A percentile compares a stretch with the other conserved stretches of the same genome.
Conservation (phyloP, 2,888 invertebrate genomes). For the Sarcophaga subvicina region DNA sequence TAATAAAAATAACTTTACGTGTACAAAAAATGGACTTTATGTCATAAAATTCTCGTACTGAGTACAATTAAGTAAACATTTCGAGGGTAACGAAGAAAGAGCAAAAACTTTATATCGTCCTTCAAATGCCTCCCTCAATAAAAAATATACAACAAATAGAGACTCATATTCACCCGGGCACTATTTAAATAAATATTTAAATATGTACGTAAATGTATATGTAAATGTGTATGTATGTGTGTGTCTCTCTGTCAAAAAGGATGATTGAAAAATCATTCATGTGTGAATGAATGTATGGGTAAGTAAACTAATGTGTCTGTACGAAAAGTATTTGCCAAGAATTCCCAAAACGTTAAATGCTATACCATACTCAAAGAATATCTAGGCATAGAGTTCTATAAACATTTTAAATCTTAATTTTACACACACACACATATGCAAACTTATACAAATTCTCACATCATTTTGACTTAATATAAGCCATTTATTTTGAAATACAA, state of each 20-base stretch:
- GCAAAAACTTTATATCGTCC: conserved; percentile 49
- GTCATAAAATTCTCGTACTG: neutral
- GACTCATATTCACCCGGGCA: conserved; percentile 17
- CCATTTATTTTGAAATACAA: neutral
- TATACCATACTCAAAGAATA: conserved; percentile 8
- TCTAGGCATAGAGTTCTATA: conserved; percentile 3
- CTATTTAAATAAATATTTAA: neutral
- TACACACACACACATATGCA: neutral
- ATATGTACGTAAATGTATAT: neutral
- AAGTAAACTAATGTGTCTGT: neutral
- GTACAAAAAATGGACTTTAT: neutral
- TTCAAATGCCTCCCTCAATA: conserved; percentile 42
- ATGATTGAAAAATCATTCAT: conserved; percentile 34
- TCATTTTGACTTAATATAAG: conserved; percentile 9
- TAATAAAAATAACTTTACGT: neutral
- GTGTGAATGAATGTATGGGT: conserved; percentile 11
- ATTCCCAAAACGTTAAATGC: conserved; percentile 15
- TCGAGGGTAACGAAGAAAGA: too few species aligned
- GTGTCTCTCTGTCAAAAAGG: neutral
- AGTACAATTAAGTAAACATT: neutral
- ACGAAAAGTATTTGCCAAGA: conserved; percentile 32
- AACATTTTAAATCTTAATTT: conserved; percentile 30
- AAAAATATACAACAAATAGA: conserved; percentile 28
- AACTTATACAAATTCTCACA: conserved; percentile 9
- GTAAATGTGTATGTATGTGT: neutral